Conservation (phyloP, 2,888 invertebrate genomes). For the Phyto melanocephala region DNA sequence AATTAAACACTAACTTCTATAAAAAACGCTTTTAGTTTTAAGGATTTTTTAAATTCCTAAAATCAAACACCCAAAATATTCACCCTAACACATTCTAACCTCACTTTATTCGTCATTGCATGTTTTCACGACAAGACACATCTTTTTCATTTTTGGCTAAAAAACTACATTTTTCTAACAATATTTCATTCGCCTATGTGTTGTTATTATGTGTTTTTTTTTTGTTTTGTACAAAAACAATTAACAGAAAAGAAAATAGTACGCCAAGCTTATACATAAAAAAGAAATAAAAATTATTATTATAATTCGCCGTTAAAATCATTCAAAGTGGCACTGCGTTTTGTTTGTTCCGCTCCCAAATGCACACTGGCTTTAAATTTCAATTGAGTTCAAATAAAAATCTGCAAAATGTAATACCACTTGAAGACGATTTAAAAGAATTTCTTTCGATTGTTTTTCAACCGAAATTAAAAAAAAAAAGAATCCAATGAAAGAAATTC, state of each 20-base stretch:
- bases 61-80: conserved; percentile 17
- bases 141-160: no score
- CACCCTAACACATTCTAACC: background rate
- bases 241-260: conserved; percentile 35
- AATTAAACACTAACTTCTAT: background rate
- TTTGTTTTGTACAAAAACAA: background rate
- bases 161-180: no score
- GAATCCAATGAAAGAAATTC: conserved; percentile 65
- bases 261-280: conserved; percentile 55
- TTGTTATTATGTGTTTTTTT: no score
- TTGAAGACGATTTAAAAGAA: conserved; percentile 59
- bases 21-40: conserved; percentile 40
- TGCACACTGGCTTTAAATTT: conserved; percentile 26
- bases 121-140: background rate
- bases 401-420: conserved; percentile 63
- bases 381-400: conserved; percentile 12
- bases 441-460: conserved; percentile 63
- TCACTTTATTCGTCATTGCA: background rate
- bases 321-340: conserved; percentile 62
- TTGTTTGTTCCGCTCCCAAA: conserved; percentile 49
- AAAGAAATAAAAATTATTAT: conserved; percentile 2
- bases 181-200: no score
- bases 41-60: conserved; percentile 17
- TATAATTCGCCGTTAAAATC: conserved; percentile 49
- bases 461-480: conserved; percentile 11